Evolutionary conservation across 2,113 vertebrate species (phyloP), one percentile per base, ranked within the genome.

Genomic region (Campylorhamphus procurvoides): DNA sequence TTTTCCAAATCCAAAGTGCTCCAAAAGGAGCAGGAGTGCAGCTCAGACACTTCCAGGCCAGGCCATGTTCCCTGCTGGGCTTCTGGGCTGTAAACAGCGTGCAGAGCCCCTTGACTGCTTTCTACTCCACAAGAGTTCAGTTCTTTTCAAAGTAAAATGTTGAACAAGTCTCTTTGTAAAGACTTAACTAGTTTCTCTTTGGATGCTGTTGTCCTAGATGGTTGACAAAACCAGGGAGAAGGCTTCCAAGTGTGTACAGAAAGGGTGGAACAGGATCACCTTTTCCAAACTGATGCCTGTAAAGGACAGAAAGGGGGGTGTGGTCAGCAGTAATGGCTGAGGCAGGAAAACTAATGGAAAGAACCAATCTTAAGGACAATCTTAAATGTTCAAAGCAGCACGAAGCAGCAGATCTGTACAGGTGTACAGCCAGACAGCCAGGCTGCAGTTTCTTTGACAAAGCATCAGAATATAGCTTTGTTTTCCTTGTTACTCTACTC

Each of bases 41-140:
- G 74, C 20, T 81, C 33, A 3, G n/a, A 3, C 13, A 2, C 46
- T 60, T 56, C 20, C 33, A 58, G 40, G 13, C 42, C 62, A 11
- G 12, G 39, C 15, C 16, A 3, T 0, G 9, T 67, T n/a, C 50
- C 27, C 16, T 27, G 25, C 27, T 60, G 77, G 71, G 44, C 28
- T 23, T 47, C 40, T 49, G 63, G 46, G n/a, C 53, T 0, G 0
- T 68, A 24, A 84, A 14, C 37, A n/a, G 10, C 1, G 1, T 19
- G 22, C 40, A 28, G n/a, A n/a, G 27, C 25, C 49, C 22, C 12
- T 56, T 28, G 5, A 12, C 46, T 44, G 66, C 47, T 72, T 50
- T 47, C 52, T 71, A 17, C 20, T 14, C 79, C 12, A 4, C 18
- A 5, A 3, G n/a, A 56, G 35, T 77, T 73, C 31, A n/a, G 40